Conservation (phyloP, 2,113 vertebrate genomes). For the Ursus arctos region DNA sequence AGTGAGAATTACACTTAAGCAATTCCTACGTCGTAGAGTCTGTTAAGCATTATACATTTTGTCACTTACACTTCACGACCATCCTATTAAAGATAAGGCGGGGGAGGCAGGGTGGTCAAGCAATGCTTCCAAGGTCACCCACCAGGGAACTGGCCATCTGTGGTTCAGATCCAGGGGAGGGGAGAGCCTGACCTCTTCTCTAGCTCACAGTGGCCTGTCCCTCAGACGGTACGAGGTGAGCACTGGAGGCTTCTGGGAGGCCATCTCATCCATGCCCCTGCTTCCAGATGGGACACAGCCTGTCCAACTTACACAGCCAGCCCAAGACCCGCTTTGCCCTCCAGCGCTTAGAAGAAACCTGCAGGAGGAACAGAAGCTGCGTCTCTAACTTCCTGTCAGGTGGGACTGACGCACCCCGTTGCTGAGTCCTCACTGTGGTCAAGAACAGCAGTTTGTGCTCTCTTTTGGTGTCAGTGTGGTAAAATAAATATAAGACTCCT, state of each 20-base stretch:
- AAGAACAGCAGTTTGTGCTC: background rate
- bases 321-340: background rate
- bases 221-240: background rate
- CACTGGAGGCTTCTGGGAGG: background rate
- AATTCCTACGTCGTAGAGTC: background rate
- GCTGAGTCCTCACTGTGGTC: background rate
- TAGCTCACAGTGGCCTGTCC: background rate
- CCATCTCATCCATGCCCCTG: background rate
- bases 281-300: background rate
- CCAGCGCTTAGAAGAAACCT: background rate
- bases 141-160: background rate
- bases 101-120: background rate
- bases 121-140: background rate
- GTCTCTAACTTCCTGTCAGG: background rate
- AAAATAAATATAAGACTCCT: background rate
- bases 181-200: background rate
- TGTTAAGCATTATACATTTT: background rate
- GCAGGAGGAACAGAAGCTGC: background rate
- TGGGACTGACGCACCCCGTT: rapidly evolving
- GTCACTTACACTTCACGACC: background rate
- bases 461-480: background rate
- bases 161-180: background rate
- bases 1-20: background rate
- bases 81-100: background rate
- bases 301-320: too few species aligned